Evolutionary conservation across 2,113 vertebrate genomes (phyloP).

Genomic region (Quiscalus mexicanus): DNA sequence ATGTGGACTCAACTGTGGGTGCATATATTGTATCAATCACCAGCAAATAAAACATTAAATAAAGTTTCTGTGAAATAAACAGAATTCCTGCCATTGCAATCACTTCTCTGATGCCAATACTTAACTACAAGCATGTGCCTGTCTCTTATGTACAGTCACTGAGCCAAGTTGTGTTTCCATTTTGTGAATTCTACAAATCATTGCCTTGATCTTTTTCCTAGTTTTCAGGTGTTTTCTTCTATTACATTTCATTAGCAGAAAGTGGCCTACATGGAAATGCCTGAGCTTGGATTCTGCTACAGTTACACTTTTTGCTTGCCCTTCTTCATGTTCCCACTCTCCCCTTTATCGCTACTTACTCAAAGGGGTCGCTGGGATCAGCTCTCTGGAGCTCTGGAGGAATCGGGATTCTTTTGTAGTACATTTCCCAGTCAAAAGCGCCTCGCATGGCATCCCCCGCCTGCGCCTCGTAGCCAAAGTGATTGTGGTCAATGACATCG

Average conservation of each 20-base stretch:
- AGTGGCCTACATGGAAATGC: background rate
- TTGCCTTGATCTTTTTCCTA: background rate
- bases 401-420: slow-evolving; percentile 92
- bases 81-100: background rate
- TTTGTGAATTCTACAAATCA: background rate
- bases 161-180: background rate
- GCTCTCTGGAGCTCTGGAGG: slow-evolving; percentile 85
- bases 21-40: background rate
- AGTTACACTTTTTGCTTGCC: background rate
- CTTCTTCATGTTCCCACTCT: background rate
- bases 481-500: slow-evolving; percentile 93
- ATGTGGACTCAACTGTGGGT: background rate
- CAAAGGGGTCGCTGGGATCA: slow-evolving; percentile 89
- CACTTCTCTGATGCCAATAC: background rate
- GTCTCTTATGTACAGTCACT: background rate
- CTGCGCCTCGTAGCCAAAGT: slow-evolving; percentile 92
- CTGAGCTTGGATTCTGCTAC: background rate
- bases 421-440: slow-evolving; percentile 95
- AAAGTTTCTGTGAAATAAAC: background rate
- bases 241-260: background rate
- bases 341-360: slow-evolving; percentile 79
- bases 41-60: slow-evolving; percentile 8
- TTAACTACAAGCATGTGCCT: background rate
- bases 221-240: background rate
- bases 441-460: slow-evolving; percentile 91